Percentiles rank a stretch among this genome's conserved stretches.
These are phyloP conservation scores for Euwallacea fornicatus DNA, from an alignment of 1,140 invertebrate genomes.

Conservation along the genomic window DNA sequence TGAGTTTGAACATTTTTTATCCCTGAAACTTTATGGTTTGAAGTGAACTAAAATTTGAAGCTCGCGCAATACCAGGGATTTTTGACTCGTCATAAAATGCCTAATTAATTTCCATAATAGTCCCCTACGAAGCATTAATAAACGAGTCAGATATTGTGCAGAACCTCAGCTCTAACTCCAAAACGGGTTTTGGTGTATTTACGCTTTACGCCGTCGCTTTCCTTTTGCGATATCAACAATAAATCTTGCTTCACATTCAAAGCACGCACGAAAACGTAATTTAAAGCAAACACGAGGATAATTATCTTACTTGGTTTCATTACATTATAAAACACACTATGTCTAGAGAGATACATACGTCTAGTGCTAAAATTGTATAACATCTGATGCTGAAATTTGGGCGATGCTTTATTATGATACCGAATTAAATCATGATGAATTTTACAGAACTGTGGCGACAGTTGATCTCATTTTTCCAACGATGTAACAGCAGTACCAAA, in stretches of 20 bases:
- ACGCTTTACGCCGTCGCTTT: slow-evolving; percentile 4
- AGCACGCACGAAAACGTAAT: slow-evolving; percentile 18
- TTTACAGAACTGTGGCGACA: too few relatives aligned
- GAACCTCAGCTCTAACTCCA: not conserved
- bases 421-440: too few relatives aligned
- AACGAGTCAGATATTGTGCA: not conserved
- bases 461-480: too few relatives aligned
- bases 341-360: not conserved
- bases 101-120: slow-evolving; percentile 1
- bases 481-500: too few relatives aligned
- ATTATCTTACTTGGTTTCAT: slow-evolving; percentile 11
- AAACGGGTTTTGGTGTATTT: slow-evolving; percentile 7
- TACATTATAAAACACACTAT: slow-evolving; percentile 11
- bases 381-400: too few relatives aligned
- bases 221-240: slow-evolving; percentile 5
- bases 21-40: not conserved
- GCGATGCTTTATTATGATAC: too few relatives aligned
- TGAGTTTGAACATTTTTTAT: too few relatives aligned
- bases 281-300: slow-evolving; percentile 18
- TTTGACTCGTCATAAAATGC: not conserved
- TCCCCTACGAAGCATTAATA: not conserved
- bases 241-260: slow-evolving; percentile 11
- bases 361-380: not conserved
- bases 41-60: not conserved
- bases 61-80: too few relatives aligned